Evolutionary conservation across 2,113 vertebrate species (phyloP), one percentile per base, ranked within the genome.

Genomic region (Burhinus oedicnemus): DNA sequence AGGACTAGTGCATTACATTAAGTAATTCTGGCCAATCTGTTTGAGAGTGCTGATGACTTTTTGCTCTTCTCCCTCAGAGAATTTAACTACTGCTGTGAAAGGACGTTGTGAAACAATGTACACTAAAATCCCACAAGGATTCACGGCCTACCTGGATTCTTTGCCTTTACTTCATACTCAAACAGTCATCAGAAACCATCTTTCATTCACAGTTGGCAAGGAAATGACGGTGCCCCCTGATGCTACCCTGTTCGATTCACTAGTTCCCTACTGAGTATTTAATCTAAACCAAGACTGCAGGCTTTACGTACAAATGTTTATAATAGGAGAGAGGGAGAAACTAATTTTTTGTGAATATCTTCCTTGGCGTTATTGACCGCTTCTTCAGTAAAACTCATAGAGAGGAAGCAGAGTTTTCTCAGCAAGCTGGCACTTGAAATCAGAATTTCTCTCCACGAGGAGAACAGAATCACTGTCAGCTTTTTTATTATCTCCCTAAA

Each of bases 391-490:
- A 51, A 70, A 71, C 27, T 61, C 6, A 10, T 2, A 9, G 52
- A 34, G 6, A 70, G 5, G 23, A 89, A 70, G 36, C 25, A 89
- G 62, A 60, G 44, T 9, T 40, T 86, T 44, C 36, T 78, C 61
- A 91, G 18, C 29, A 45, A 1, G 16, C 27, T 77, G 58, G 7
- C 16, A n/a, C 66, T 51, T 60, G 52, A 49, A 75, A 15, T 3
- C 2, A 4, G 27, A 76, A n/a, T 8, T 42, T 21, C 40, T 6
- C 7, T 60, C 12, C 8, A 13, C 0, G 0, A 47, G 40, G 49
- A 38, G 15, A 62, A 32, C 2, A 70, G 49, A 80, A 69, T 51
- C 12, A 51, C 25, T n/a, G 45, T 11, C 38, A 89, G 32, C 32
- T 75, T 45, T 79, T 64, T 44, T 13, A 8, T 58, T 75, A 42